Conservation (phyloP, 2,888 invertebrate species). For the Drosophila koepferae region DNA sequence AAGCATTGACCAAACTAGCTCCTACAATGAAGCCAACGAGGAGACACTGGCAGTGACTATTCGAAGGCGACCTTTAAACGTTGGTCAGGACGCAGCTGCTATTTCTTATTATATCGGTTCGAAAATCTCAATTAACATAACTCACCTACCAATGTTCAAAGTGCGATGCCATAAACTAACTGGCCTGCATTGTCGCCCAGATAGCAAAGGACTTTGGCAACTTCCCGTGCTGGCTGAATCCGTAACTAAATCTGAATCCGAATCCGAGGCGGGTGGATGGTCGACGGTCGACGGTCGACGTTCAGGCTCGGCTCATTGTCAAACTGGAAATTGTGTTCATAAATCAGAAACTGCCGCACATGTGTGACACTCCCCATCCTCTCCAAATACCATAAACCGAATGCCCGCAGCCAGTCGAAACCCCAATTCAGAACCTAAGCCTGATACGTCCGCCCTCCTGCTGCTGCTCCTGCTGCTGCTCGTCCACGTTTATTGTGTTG, state of each 20-base stretch:
- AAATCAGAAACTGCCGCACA: constrained; percentile 78
- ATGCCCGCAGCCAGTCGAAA: constrained; percentile 22
- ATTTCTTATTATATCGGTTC: constrained; percentile 57
- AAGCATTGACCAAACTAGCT: constrained; percentile 11
- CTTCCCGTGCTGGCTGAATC: constrained; percentile 25
- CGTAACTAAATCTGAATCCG: constrained; percentile 26
- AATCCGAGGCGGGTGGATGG: constrained; percentile 7
- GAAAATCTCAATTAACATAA: constrained; percentile 75
- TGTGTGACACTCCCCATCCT: constrained; percentile 63
- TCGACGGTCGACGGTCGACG: background rate
- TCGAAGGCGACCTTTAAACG: constrained; percentile 16
- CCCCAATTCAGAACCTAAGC: constrained; percentile 4
- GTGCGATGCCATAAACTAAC: constrained; percentile 62
- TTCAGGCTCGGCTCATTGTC: constrained; percentile 62
- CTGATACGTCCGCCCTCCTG: background rate
- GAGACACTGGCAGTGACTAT: constrained; percentile 17
- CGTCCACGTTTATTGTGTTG: constrained; percentile 71
- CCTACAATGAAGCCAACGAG: constrained; percentile 11
- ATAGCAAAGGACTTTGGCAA: constrained; percentile 35
- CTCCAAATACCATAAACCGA: constrained; percentile 32
- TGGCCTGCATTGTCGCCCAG: constrained; percentile 54
- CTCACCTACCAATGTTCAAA: constrained; percentile 61
- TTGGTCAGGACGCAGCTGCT: constrained; percentile 36
- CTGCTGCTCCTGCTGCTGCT: background rate
- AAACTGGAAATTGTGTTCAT: constrained; percentile 79